Evolutionary conservation across 2,888 invertebrate species (phyloP), one percentile per base, ranked within the genome.

Genomic region (Megamerina dolium): DNA sequence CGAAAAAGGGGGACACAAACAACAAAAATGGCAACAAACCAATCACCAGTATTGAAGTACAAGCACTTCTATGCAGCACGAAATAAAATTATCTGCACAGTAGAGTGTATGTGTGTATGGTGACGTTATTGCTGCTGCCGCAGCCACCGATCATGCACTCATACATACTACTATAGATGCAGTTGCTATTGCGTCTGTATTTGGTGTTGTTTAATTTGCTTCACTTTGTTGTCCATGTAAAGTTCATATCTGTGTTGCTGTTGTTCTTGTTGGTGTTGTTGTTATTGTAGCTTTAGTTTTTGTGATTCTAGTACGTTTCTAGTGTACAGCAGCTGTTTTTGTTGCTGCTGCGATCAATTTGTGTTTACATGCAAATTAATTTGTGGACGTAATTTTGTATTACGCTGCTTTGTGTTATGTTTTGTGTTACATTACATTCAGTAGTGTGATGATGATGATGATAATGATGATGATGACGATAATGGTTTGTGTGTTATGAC

Each of bases 351-450:
- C 36, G 49, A 48, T 51, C 55, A 55, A 55, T 56, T 56, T 56
- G 56, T 54, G 56, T 56, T 56, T 56, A 54, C 54, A 56, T 54
- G 54, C 56, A 56, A 56, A 46, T 46, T 46, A 46, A 46, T 46
- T 39, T 42, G 46, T 31, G 42, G 46, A 27, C 34, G 36, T 29
- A 17, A 33, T 35, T 26, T 31, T 16, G 16, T 31, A 29, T 21
- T 37, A 36, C 12, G 20, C 26, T 31, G 31, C 6, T n/a, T 16
- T 4, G 13, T 31, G 31, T 16, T 31, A 14, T 31, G 31, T 16
- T 31, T 12, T 31, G 16, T 27, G 27, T 4, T 27, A 27, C 5
- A n/a, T 27, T 13, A n/a, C 13, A 13, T 27, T n/a, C n/a, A n/a
- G n/a, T n/a, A n/a, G n/a, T 13, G 21, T n/a, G n/a, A n/a, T n/a